These are phyloP conservation scores for Morelia viridis DNA, from an alignment of 2,797 vertebrate genomes.

Conservation along the genomic window DNA sequence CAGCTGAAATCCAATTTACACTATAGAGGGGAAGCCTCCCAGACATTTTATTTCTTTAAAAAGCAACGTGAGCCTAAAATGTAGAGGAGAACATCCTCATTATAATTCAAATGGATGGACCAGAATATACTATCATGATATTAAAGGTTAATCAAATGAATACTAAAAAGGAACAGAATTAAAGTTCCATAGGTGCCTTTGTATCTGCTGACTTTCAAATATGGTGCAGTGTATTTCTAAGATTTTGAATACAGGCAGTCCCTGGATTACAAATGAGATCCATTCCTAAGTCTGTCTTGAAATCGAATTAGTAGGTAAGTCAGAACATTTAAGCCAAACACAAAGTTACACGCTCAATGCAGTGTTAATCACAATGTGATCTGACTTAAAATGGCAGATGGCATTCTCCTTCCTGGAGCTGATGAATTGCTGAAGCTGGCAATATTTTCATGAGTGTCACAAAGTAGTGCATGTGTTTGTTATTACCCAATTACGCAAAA, in stretches of 20 bases:
- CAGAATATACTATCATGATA: background rate
- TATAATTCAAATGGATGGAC: background rate
- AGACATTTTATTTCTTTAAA: background rate
- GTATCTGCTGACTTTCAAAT: background rate
- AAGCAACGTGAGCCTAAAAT: background rate
- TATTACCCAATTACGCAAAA: no score
- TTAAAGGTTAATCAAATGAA: background rate
- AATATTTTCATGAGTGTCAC: no score
- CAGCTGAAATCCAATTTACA: constrained; percentile 15
- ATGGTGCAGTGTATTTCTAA: background rate
- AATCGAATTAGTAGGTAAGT: no score
- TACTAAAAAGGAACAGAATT: background rate
- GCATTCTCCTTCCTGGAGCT: no score
- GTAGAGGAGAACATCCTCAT: background rate
- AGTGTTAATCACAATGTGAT: no score
- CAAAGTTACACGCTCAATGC: no score
- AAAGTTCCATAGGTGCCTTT: background rate
- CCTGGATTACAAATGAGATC: no score
- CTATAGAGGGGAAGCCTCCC: background rate
- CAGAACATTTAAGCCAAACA: no score
- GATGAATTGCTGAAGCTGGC: no score
- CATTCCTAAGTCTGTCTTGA: no score
- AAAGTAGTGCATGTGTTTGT: no score
- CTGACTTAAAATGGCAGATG: no score
- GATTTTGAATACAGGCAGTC: background rate